phyloP scores from a whole-genome alignment of 2,888 invertebrate species.

The Melanostoma mellinum region DNA sequence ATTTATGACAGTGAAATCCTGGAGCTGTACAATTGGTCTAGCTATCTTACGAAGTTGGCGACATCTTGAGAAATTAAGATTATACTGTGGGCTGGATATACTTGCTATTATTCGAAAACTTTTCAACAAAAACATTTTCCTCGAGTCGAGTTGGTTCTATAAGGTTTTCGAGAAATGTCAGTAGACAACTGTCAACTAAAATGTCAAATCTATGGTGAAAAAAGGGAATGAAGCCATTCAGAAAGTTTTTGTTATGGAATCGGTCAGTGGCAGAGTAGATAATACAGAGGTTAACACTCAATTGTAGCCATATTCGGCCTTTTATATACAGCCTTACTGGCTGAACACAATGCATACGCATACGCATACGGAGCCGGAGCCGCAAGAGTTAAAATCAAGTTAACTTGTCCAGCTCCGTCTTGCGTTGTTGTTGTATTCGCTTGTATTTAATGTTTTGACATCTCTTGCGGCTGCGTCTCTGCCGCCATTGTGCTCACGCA shows the following conservation, averaged over 20 bases:
- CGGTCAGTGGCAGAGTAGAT: neutral
- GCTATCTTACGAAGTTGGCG: constrained; percentile 52
- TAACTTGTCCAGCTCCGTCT: too few relatives aligned
- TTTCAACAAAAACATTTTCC: constrained; percentile 47
- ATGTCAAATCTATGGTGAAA: constrained; percentile 1
- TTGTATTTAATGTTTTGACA: too few relatives aligned
- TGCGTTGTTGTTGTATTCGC: too few relatives aligned
- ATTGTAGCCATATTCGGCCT: too few relatives aligned
- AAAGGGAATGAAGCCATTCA: neutral
- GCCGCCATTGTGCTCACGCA: too few relatives aligned
- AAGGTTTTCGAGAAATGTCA: constrained; percentile 27
- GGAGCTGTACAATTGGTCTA: constrained; percentile 6
- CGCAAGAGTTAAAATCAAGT: too few relatives aligned
- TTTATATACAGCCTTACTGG: too few relatives aligned
- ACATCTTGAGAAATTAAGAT: constrained; percentile 32
- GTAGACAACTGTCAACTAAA: neutral
- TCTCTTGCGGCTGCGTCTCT: too few relatives aligned
- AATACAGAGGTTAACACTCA: too few relatives aligned
- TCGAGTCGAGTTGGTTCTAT: neutral
- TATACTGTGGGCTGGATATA: constrained; percentile 14
- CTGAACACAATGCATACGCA: too few relatives aligned
- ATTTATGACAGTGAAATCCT: constrained; percentile 7
- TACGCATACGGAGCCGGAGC: too few relatives aligned
- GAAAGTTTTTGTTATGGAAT: neutral
- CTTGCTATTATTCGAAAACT: constrained; percentile 37